These are phyloP conservation scores for Lasioglossum marginatum DNA, from an alignment of 2,888 invertebrate species.

Conservation along the genomic window DNA sequence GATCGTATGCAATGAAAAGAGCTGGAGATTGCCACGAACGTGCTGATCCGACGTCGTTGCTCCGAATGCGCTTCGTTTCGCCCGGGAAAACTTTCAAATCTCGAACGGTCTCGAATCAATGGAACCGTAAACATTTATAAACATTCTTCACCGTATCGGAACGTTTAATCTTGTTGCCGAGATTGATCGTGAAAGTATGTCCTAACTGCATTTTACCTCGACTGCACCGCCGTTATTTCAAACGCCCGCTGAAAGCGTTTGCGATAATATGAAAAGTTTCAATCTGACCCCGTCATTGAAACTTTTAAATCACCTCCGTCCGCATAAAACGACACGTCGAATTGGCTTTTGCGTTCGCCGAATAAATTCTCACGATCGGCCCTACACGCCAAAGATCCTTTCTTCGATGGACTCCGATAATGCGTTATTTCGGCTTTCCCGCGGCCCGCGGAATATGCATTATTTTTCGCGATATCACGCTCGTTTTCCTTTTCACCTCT, in stretches of 20 bases:
- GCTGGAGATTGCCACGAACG: background rate
- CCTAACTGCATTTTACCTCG: background rate
- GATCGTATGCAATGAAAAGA: conserved; percentile 5
- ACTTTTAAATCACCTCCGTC: conserved; percentile 18
- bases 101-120: background rate
- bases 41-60: background rate
- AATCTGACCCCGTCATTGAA: background rate
- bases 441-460: conserved; percentile 38
- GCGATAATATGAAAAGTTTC: conserved; percentile 3
- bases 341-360: background rate
- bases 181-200: background rate
- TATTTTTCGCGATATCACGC: conserved; percentile 37
- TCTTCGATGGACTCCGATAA: conserved; percentile 19
- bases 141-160: background rate
- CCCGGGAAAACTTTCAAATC: background rate
- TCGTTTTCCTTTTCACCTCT: conserved; percentile 12
- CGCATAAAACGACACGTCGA: conserved; percentile 20
- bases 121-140: background rate
- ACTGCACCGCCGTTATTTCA: background rate
- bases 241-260: background rate
- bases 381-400: conserved; percentile 18
- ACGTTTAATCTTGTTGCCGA: background rate
- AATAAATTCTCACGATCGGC: conserved; percentile 22
- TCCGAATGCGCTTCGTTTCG: background rate
- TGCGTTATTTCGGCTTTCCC: conserved; percentile 40